A percentile compares a stretch with the other conserved stretches of the same genome.
These are phyloP conservation scores for Sinhomidia bicolor DNA, from an alignment of 2,888 invertebrate genomes.

Conservation along the genomic window DNA sequence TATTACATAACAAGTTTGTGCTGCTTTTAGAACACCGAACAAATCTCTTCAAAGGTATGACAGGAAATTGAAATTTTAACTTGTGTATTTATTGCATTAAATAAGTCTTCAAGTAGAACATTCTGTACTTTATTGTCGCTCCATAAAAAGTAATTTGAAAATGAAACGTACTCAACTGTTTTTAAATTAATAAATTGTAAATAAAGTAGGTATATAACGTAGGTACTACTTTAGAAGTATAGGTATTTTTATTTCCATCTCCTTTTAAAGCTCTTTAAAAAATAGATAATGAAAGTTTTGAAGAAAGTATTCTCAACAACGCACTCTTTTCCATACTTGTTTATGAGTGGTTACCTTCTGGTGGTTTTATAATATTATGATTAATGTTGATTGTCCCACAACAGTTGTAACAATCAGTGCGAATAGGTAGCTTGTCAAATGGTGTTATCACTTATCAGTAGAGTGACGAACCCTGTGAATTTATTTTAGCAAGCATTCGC, in stretches of 20 bases:
- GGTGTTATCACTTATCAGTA: conserved; percentile 41
- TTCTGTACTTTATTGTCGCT: too few species aligned
- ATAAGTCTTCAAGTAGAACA: too few species aligned
- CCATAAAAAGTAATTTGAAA: too few species aligned
- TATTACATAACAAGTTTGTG: not conserved
- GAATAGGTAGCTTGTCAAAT: conserved; percentile 46
- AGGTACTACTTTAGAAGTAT: not conserved
- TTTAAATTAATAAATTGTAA: too few species aligned
- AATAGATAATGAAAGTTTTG: conserved; percentile 29
- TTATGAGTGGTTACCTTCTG: not conserved
- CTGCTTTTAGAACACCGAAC: not conserved
- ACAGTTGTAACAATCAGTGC: conserved; percentile 46
- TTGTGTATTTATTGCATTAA: not conserved
- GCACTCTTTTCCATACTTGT: not conserved
- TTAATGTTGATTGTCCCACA: conserved; percentile 14
- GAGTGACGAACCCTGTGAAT: conserved; percentile 40
- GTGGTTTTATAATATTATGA: conserved; percentile 1
- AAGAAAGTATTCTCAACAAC: conserved; percentile 26
- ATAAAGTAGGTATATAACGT: too few species aligned
- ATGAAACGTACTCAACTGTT: too few species aligned
- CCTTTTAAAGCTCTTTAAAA: not conserved
- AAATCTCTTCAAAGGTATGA: not conserved
- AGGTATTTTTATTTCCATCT: not conserved
- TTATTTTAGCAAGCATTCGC: not conserved
- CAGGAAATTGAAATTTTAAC: conserved; percentile 12